These are phyloP conservation scores for Elysia crispata DNA, from an alignment of 2,888 invertebrate genomes.

Conservation along the genomic window DNA sequence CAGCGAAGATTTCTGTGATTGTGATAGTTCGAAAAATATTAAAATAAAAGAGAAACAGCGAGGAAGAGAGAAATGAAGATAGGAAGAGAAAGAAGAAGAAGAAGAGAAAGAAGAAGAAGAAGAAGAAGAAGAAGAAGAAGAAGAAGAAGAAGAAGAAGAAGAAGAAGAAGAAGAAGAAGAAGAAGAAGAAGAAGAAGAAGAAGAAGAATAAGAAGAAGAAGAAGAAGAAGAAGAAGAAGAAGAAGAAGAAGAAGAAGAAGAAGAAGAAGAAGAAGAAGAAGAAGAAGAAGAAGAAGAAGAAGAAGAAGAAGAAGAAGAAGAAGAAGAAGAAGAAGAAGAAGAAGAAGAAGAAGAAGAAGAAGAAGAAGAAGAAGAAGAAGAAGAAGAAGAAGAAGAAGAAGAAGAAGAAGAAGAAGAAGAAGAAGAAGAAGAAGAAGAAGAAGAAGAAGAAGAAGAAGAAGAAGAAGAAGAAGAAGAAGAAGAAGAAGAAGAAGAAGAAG, in stretches of 20 bases:
- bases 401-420: no score
- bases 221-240: neutral
- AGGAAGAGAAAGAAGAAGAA: neutral
- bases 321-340: neutral
- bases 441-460: no score
- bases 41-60: neutral
- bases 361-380: no score
- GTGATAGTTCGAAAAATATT: no score
- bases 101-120: neutral
- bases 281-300: neutral
- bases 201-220: no score
- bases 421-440: no score
- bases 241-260: neutral
- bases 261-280: neutral
- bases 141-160: neutral
- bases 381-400: no score
- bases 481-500: no score
- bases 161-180: neutral
- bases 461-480: no score
- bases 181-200: neutral
- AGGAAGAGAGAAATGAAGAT: neutral
- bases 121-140: neutral
- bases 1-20: no score
- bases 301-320: conserved; percentile 6
- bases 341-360: no score